Conservation (phyloP, 2,888 invertebrate genomes). For the Rosalia funebris region DNA sequence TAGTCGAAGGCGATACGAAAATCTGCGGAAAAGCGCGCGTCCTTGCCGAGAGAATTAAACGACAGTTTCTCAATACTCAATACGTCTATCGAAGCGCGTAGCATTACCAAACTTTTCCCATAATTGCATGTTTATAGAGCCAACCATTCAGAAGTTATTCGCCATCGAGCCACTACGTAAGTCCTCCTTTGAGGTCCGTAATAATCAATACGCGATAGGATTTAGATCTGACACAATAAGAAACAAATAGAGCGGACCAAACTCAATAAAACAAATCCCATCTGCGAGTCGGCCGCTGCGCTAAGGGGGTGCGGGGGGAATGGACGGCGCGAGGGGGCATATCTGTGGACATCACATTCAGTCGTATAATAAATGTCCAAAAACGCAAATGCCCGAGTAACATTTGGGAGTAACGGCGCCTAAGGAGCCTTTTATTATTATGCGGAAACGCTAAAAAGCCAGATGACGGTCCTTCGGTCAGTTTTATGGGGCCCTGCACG, state of each 20-base stretch:
- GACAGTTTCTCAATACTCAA: constrained; percentile 6
- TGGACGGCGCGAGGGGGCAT: constrained; percentile 15
- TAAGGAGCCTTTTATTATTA: constrained; percentile 72
- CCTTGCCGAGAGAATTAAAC: constrained; percentile 6
- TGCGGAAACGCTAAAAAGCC: constrained; percentile 72
- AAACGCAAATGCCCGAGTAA: constrained; percentile 64
- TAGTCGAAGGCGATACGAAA: not conserved
- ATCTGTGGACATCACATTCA: constrained; percentile 50
- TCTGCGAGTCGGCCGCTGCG: constrained; percentile 49
- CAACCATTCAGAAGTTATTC: constrained; percentile 23
- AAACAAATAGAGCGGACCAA: constrained; percentile 63
- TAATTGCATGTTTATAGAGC: constrained; percentile 29
- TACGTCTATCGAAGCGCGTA: not conserved
- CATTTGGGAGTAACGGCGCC: constrained; percentile 65
- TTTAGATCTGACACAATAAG: constrained; percentile 63
- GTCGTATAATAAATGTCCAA: constrained; percentile 63
- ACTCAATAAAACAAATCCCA: constrained; percentile 65
- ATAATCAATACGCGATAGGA: constrained; percentile 60
- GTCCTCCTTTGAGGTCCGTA: constrained; percentile 15
- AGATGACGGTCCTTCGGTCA: constrained; percentile 66
- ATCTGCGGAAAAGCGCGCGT: not conserved
- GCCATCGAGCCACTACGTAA: constrained; percentile 6
- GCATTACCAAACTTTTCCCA: constrained; percentile 20
- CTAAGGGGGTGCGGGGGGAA: constrained; percentile 34
- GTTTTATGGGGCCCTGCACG: constrained; percentile 59